Base-by-base conservation (phyloP, 2,888 invertebrate genomes). In the Molanna angustata region DNA sequence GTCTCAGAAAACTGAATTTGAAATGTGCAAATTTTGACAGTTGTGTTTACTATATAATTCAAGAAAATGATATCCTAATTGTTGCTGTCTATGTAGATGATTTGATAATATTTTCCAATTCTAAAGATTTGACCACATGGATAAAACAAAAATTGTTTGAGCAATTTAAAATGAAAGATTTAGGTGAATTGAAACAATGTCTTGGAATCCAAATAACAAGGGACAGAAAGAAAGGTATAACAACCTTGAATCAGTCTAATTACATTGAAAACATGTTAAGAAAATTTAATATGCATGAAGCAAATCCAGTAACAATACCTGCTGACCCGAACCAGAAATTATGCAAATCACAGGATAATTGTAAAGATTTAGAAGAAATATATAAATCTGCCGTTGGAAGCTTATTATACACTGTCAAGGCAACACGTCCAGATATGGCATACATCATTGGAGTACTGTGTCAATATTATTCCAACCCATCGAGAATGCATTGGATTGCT, bases 371-470 rank as follows among this genome's bases (percentile, higher is more conserved):
- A 16, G 13, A n/a, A n/a, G 14, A 6, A 3, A 37, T 37, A n/a
- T 37, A 37, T 13, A 7, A 37, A 37, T 37, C 37, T 3, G 37
- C 37, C 3, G 37, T 37, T 37, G 37, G 37, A 37, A n/a, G n/a
- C 17, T 37, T 37, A 37, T 13, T 37, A 7, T 37, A 37, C 18
- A 13, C 37, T n/a, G 13, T 7, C 37, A 37, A 13, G 50, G 60
- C 49, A 2, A 61, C 57, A n/a, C 45, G 61, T 40, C 60, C 63
- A 40, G 61, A 62, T 42, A 62, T 64, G 6, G 33, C 54, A 19
- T 62, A 46, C 52, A 42, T 54, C 1, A 60, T 62, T 7, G 61
- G 61, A 21, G 53, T 40, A 39, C 16, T 63, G n/a, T 63, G 64
- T 31, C 58, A 54, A 4, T 62, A 53, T 47, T 60, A 58, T 17